Evolutionary conservation across 2,888 invertebrate genomes (phyloP).

Genomic region (Prosopocoilus inquinatus): DNA sequence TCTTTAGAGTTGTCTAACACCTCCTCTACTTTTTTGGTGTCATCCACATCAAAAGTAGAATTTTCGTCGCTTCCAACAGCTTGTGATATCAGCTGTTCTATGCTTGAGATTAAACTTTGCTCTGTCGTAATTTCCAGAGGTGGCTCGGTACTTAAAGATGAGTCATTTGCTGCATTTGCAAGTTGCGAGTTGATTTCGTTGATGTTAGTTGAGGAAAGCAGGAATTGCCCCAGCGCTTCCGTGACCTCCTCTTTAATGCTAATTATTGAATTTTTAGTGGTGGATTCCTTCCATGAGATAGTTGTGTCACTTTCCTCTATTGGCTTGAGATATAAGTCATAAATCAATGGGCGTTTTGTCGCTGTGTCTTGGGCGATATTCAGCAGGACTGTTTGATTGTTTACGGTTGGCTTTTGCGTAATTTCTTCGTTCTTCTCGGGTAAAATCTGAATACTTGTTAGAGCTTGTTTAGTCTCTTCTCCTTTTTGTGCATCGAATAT

Average conservation of each 20-base stretch:
- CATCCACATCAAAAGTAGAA: conserved; percentile 24
- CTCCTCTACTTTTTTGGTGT: conserved; percentile 30
- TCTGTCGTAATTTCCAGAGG: conserved; percentile 21
- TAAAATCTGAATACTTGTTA: too few relatives aligned
- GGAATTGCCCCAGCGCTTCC: conserved; percentile 39
- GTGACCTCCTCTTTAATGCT: conserved; percentile 19
- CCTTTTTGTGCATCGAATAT: background rate
- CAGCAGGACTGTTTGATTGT: too few relatives aligned
- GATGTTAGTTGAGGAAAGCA: conserved; percentile 42
- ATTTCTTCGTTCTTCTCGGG: too few relatives aligned
- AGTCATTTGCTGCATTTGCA: conserved; percentile 11
- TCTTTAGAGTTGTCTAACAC: conserved; percentile 27
- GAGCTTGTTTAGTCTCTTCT: too few relatives aligned
- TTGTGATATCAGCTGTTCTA: conserved; percentile 43
- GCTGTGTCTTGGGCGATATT: too few relatives aligned
- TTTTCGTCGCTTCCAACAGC: conserved; percentile 35
- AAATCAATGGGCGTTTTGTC: too few relatives aligned
- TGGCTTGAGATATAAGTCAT: too few relatives aligned
- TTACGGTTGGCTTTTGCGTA: too few relatives aligned
- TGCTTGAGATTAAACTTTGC: conserved; percentile 38
- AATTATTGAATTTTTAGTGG: background rate
- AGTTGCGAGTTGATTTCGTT: conserved; percentile 45
- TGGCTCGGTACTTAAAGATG: conserved; percentile 13
- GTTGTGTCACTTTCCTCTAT: too few relatives aligned
- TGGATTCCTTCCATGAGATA: too few relatives aligned